phyloP scores from a whole-genome alignment of 2,888 invertebrate species.

The Icerya purchasi region DNA sequence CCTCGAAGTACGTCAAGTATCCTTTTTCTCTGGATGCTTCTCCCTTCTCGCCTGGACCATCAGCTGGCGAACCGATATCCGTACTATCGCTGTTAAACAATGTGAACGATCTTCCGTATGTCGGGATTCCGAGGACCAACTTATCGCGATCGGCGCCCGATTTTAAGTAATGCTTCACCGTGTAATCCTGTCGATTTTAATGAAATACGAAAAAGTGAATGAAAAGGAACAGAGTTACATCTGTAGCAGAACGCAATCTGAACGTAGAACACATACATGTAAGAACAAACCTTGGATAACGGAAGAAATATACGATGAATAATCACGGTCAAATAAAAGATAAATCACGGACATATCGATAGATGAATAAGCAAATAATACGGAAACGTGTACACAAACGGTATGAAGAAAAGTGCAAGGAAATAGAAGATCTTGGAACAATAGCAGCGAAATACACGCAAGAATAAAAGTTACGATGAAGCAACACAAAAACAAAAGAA shows the following conservation, averaged over 20 bases:
- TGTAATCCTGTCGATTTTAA: conserved; percentile 68
- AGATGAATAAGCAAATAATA: no score
- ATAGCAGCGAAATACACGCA: no score
- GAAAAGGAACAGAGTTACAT: no score
- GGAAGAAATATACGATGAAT: no score
- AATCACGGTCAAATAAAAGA: conserved; percentile 1
- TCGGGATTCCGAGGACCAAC: conserved; percentile 66
- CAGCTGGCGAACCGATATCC: conserved; percentile 69
- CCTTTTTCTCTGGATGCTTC: conserved; percentile 82
- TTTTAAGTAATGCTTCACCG: conserved; percentile 58
- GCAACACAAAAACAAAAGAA: no score
- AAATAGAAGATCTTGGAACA: no score
- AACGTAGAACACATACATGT: no score
- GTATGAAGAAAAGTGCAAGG: no score
- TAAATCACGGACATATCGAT: background rate
- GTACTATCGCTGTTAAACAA: conserved; percentile 64
- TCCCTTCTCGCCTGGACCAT: conserved; percentile 76
- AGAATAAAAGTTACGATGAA: no score
- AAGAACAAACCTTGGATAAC: no score
- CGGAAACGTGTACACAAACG: background rate
- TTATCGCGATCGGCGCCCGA: conserved; percentile 59
- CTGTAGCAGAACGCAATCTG: no score
- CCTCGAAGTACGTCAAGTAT: conserved; percentile 81
- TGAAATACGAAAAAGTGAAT: no score
- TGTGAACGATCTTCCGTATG: conserved; percentile 76